Base-by-base conservation (phyloP, 2,113 vertebrate species). In the Oxygymnocypris stewartii region DNA sequence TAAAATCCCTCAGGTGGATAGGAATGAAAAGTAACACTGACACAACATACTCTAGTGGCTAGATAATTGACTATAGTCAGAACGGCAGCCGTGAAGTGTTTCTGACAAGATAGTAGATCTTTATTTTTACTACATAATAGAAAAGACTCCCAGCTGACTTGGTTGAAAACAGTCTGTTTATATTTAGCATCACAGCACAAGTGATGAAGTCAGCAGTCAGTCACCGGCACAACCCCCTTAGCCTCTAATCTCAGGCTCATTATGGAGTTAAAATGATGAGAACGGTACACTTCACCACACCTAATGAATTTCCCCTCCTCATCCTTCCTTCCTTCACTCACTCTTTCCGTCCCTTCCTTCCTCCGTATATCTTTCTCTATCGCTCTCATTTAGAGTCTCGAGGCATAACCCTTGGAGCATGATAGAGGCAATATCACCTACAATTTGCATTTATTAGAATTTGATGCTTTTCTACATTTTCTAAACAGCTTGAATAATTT, bases 201-300 rank as follows among this genome's bases (percentile, higher is more conserved):
- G 49, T 73, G 67, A 69, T 51, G 80, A 71, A 84, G 69, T 74
- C n/a, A n/a, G n/a, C n/a, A n/a, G n/a, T n/a, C 82, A 20, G 69
- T 84, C 49, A 84, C 82, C 51, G 16, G 49, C 67, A 37, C 69
- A 74, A 84, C 82, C 82, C 67, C 63, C 49, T 73, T 40, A 84
- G 67, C 82, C 82, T 78, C 73, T 86, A 81, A 81, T 74, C 49
- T 86, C 77, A 86, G 79, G 77, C 85, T 86, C 71, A 77, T 83
- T 87, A 83, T 65, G 40, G 79, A 74, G 85, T 65, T 82, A 23
- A 82, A 83, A 82, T 65, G 51, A 42, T 85, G 82, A 59, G 49
- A 40, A 84, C 25, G 12, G 67, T 84, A 59, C 82, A 84, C 61
- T 83, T 82, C 69, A 82, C 23, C 37, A 86, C 61, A 76, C 63